Evolutionary conservation across 1,140 invertebrate species (phyloP).

Genomic region (Branchinecta lindahli): DNA sequence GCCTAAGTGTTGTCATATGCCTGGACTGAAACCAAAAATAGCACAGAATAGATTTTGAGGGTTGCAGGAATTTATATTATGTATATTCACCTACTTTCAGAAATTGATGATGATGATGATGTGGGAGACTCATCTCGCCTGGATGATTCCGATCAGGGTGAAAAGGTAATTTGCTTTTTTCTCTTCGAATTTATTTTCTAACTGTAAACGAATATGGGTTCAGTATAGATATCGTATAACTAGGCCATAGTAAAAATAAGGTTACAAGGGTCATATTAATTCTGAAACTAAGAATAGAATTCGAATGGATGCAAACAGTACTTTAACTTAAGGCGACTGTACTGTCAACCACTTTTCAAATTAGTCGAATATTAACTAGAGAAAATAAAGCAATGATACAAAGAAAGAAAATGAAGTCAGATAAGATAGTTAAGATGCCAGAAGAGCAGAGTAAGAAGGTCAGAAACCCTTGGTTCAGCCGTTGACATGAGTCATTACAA

Average conservation of each 20-base stretch:
- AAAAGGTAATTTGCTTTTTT: slow-evolving; percentile 31
- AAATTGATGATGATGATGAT: slow-evolving; percentile 67
- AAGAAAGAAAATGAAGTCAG: too few relatives aligned
- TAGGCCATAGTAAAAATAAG: neutral
- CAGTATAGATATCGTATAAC: neutral
- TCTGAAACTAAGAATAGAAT: neutral
- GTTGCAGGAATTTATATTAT: slow-evolving; percentile 11
- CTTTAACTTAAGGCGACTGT: neutral
- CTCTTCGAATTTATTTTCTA: neutral
- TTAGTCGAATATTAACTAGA: neutral
- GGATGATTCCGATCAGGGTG: slow-evolving; percentile 56
- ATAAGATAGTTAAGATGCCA: too few relatives aligned
- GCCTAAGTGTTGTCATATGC: too few relatives aligned
- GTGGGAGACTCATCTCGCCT: neutral
- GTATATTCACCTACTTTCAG: slow-evolving; percentile 22
- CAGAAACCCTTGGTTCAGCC: too few relatives aligned
- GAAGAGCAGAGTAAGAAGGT: too few relatives aligned
- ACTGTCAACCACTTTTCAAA: neutral
- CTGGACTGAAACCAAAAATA: too few relatives aligned
- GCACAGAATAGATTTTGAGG: too few relatives aligned
- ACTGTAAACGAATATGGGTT: neutral
- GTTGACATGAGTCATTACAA: too few relatives aligned
- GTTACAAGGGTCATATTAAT: neutral
- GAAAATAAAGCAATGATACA: neutral
- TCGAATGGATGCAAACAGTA: neutral